Conservation (phyloP, 1,140 invertebrate species). For the Ephestia elutella region DNA sequence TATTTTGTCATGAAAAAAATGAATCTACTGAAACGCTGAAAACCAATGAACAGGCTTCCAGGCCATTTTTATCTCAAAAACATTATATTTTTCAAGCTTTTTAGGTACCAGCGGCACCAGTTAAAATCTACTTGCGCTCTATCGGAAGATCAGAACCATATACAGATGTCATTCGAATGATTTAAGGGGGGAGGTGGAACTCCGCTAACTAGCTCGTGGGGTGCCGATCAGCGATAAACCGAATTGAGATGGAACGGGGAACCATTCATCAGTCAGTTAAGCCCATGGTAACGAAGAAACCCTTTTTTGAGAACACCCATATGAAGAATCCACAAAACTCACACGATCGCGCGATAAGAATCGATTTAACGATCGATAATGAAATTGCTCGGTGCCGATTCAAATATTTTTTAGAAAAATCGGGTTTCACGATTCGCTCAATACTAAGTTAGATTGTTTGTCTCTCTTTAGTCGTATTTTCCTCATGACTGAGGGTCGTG, state of each 20-base stretch:
- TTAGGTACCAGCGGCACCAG: neutral
- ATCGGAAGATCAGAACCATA: conserved; percentile 36
- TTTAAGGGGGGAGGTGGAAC: conserved; percentile 36
- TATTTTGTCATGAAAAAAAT: too few species aligned
- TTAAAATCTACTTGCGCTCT: conserved; percentile 19
- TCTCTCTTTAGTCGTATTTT: too few species aligned
- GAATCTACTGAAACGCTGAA: too few species aligned
- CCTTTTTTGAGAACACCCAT: conserved; percentile 49
- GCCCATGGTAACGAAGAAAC: conserved; percentile 44
- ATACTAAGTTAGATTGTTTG: too few species aligned
- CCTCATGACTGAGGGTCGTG: too few species aligned
- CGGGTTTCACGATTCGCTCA: too few species aligned
- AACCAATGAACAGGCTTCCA: too few species aligned
- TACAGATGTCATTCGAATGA: conserved; percentile 60
- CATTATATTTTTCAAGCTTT: too few species aligned
- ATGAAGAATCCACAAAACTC: conserved; percentile 44
- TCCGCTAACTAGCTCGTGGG: conserved; percentile 59
- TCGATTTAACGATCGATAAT: conserved; percentile 14
- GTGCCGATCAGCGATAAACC: conserved; percentile 61
- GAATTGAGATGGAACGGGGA: conserved; percentile 59
- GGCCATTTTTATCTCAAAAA: too few species aligned
- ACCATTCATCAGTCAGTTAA: conserved; percentile 68
- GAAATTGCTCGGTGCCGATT: conserved; percentile 14
- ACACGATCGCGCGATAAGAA: conserved; percentile 35
- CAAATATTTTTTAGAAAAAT: neutral